Base-by-base conservation (phyloP, 2,113 vertebrate genomes). In the Microcebus ravelobensis region DNA sequence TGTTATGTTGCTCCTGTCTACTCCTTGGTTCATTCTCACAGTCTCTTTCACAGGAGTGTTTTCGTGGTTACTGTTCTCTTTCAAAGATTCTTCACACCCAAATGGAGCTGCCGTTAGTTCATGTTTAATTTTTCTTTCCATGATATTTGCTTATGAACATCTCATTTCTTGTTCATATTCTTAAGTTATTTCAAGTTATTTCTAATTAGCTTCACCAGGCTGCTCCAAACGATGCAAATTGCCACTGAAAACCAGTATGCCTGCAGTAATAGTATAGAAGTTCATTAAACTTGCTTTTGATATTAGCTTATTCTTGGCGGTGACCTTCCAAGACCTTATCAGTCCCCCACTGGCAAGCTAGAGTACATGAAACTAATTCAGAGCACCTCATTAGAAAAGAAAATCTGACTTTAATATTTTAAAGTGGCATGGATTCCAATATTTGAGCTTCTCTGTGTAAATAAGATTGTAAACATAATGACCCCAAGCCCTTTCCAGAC, bases 111-210 rank as follows among this genome's bases (percentile, higher is more conserved):
- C 11, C 17, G 42, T 63, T 52, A 6, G 9, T 81, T 70, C 9
- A 50, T 39, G 34, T 61, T 91, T 61, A 86, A 59, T 68, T 50
- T 80, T 81, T 70, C 55, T 81, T 59, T 25, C 34, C 59, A 6
- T 57, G 70, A 23, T 87, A 23, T 61, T 92, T 89, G 48, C 29
- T 57, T 82, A 27, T 79, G 87, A 90, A 77, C 77, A 88, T 96
- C 87, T 90, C 52, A 85, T 74, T 95, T 92, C 71, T 70, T 70
- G 76, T 84, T 95, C 63, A 25, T 71, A 55, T 84, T 68, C 87
- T 83, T 79, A 88, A 84, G 61, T 79, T 81, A 93, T 89, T 91
- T 97, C 68, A 95, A 77, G 95, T 77, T 96, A 77, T 95, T 77
- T 63, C 77, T 87, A 91, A 93, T 92, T 73, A 77, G 14, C 50